A percentile compares a stretch with the other conserved stretches of the same genome.
phyloP scores from a whole-genome alignment of 2,797 vertebrate genomes.

The Geotria australis region DNA sequence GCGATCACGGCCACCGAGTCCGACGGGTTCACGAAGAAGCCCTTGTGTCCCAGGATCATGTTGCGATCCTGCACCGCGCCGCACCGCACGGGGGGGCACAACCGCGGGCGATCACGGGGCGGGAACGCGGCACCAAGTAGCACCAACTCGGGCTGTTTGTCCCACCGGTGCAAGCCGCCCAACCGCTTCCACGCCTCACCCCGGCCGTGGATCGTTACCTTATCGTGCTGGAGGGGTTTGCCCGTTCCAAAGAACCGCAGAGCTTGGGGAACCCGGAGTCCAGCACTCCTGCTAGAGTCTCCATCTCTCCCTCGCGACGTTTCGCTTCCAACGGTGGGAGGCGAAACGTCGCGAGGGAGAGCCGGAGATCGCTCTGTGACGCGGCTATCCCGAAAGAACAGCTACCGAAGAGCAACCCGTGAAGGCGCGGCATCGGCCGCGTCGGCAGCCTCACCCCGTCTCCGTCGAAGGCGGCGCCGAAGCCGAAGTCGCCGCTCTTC shows the following conservation, averaged over 20 bases:
- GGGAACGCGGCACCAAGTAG: no score
- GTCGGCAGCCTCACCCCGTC: slow-evolving; percentile 90
- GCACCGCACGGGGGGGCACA: background rate
- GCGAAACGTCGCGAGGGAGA: no score
- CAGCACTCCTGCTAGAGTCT: no score
- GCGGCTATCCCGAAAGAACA: no score
- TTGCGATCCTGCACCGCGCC: slow-evolving; percentile 44
- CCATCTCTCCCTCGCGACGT: no score
- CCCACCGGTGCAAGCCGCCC: background rate
- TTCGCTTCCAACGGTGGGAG: no score
- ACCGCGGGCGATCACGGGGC: background rate
- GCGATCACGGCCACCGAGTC: slow-evolving; percentile 87
- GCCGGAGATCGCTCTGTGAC: no score
- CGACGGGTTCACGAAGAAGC: slow-evolving; percentile 79
- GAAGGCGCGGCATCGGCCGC: no score
- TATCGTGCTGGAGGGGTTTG: background rate
- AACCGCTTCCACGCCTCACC: background rate
- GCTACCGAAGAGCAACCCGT: no score
- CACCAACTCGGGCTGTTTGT: no score
- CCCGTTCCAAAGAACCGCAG: no score
- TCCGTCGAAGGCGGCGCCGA: slow-evolving; percentile 93
- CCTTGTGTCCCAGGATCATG: slow-evolving; percentile 85
- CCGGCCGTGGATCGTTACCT: background rate
- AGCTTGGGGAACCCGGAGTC: no score
- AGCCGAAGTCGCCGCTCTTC: slow-evolving; percentile 81